Evolutionary conservation across 2,113 vertebrate genomes (phyloP).

Genomic region (Notothenia coriiceps): DNA sequence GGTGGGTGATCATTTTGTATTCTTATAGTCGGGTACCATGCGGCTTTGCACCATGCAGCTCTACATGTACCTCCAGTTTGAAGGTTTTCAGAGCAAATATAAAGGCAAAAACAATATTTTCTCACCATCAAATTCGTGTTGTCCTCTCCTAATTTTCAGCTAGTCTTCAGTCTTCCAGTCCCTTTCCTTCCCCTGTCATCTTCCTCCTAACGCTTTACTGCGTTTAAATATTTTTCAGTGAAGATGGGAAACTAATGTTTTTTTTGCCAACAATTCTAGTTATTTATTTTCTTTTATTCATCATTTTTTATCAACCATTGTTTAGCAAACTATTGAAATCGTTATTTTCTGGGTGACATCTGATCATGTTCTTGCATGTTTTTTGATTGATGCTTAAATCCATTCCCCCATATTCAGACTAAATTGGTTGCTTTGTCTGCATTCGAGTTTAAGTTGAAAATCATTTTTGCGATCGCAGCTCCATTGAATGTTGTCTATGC

Average conservation of each 20-base stretch:
- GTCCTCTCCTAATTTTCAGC: not conserved
- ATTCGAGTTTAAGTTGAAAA: slow-evolving; percentile 77
- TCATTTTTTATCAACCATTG: slow-evolving; percentile 74
- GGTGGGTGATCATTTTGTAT: slow-evolving; percentile 87
- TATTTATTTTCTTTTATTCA: slow-evolving; percentile 64
- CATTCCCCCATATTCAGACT: slow-evolving; percentile 79
- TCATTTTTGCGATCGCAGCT: slow-evolving; percentile 71
- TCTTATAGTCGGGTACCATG: slow-evolving; percentile 73
- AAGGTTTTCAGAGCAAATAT: slow-evolving; percentile 48
- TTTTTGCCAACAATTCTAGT: slow-evolving; percentile 84
- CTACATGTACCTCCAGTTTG: slow-evolving; percentile 69
- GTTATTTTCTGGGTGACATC: slow-evolving; percentile 62
- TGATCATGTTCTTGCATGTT: slow-evolving; percentile 84
- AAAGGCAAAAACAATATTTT: slow-evolving; percentile 94
- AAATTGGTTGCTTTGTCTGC: slow-evolving; percentile 79
- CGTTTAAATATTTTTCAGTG: slow-evolving; percentile 56
- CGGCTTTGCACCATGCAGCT: slow-evolving; percentile 50
- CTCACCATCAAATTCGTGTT: slow-evolving; percentile 85
- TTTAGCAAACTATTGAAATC: slow-evolving; percentile 60
- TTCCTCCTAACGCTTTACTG: not conserved
- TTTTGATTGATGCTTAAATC: slow-evolving; percentile 77
- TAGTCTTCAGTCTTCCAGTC: not conserved
- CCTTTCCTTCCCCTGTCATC: not conserved
- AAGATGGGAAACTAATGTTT: slow-evolving; percentile 93
- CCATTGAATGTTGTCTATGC: slow-evolving; percentile 62